Base-by-base conservation (phyloP, 1,140 invertebrate species). In the Monomorium pharaonis region DNA sequence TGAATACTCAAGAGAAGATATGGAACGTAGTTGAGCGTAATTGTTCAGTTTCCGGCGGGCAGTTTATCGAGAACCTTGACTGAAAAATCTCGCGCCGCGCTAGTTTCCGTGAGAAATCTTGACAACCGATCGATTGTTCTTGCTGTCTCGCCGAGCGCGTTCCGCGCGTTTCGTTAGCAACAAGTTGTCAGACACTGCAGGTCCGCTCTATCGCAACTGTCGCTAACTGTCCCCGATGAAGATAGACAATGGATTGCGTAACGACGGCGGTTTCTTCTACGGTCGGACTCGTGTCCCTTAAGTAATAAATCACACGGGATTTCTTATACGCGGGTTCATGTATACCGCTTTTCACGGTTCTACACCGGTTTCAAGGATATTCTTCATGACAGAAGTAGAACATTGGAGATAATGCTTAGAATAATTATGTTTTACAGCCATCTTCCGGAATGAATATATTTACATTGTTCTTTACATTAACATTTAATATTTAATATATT, bases 81-180 rank as follows among this genome's bases (percentile, higher is more conserved):
- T 60, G 51, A 42, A 76, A 24, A 78, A 80, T 84, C 87, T 88
- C 60, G 67, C 78, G 67, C 78, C 54, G 72, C 74, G 81, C 58
- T 65, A 62, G 63, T 75, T 44, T 72, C 88, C 54, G 62, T 72
- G 60, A 88, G 86, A 88, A 81, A 89, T 88, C 83, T 88, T 80
- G 88, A 89, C 85, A 86, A 56, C 14, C 44, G 44, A 42, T n/a
- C 75, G 83, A 88, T 89, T 89, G 88, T 89, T 88, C 69, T 86
- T 75, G 60, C 49, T 88, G 75, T 83, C 60, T 62, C 54, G 44
- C 62, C 33, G 33, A 27, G 21, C 65, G 16, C 81, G 80, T 84
- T 33, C n/a, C 56, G 51, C 65, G 18, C 69, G 58, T 88, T 88
- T 86, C 85, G 88, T 88, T 88, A 89, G 88, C 88, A 89, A 89